Conservation (phyloP, 2,113 vertebrate species). For the Herpailurus yagouaroundi region DNA sequence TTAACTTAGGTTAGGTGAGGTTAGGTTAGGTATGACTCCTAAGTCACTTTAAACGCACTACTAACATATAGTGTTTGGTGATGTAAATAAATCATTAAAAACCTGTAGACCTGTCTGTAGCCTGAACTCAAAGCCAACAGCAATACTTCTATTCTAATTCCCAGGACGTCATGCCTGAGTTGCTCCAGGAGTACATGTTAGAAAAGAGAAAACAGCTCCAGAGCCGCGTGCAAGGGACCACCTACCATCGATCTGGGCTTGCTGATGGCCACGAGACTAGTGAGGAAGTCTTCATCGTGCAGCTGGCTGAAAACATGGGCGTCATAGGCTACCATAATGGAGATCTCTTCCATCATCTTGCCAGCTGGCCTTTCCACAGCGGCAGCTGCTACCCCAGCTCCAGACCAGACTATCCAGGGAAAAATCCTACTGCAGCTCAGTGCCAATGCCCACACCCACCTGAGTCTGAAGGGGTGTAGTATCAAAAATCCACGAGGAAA, state of each 20-base stretch:
- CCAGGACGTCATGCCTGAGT: background rate
- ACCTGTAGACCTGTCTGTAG: background rate
- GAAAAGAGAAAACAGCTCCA: background rate
- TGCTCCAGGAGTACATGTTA: background rate
- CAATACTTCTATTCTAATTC: background rate
- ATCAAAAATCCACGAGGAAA: conserved; percentile 24
- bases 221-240: conserved; percentile 61
- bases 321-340: conserved; percentile 96
- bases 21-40: background rate
- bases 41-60: background rate
- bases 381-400: conserved; percentile 59
- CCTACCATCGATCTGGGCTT: conserved; percentile 95
- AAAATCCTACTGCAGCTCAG: conserved; percentile 66
- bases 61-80: background rate
- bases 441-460: conserved; percentile 77
- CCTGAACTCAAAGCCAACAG: conserved; percentile 3
- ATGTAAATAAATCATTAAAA: background rate
- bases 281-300: conserved; percentile 93
- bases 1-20: background rate
- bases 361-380: conserved; percentile 54
- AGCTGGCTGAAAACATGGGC: conserved; percentile 96
- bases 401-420: conserved; percentile 58
- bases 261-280: conserved; percentile 93
- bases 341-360: conserved; percentile 99
- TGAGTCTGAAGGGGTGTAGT: conserved; percentile 73